Evolutionary conservation across 2,113 vertebrate genomes (phyloP).

Genomic region (Amazona guildingii): DNA sequence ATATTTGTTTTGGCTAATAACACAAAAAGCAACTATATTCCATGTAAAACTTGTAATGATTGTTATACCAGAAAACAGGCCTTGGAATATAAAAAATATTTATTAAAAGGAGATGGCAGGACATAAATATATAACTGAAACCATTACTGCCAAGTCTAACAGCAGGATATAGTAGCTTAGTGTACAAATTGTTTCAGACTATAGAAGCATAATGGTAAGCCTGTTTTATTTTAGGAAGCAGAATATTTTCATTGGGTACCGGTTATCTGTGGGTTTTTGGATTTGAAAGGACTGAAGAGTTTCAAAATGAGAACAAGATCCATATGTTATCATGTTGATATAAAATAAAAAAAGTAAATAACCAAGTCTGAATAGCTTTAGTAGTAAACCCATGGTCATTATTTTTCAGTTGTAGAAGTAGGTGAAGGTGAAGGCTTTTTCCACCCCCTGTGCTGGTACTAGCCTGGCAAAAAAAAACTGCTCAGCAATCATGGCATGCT

Average conservation of each 20-base stretch:
- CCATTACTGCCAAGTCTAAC: constrained; percentile 57
- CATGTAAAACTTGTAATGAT: constrained; percentile 48
- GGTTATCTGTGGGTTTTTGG: constrained; percentile 8
- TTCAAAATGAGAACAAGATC: not conserved
- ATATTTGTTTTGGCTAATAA: constrained; percentile 50
- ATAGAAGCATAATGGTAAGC: not conserved
- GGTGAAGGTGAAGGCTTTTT: not conserved
- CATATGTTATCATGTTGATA: not conserved
- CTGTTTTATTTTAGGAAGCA: constrained; percentile 12
- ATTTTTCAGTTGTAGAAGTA: not conserved
- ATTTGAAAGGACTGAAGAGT: not conserved
- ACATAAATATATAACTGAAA: constrained; percentile 41
- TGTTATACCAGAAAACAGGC: constrained; percentile 48
- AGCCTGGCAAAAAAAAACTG: not conserved
- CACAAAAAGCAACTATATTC: not conserved
- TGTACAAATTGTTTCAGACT: constrained; percentile 50
- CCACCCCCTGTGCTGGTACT: accelerated
- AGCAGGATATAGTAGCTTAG: constrained; percentile 23
- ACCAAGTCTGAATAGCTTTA: not conserved
- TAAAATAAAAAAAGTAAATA: not conserved
- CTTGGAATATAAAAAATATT: constrained; percentile 43
- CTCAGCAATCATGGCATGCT: accelerated
- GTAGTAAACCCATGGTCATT: accelerated
- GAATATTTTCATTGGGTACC: constrained; percentile 20
- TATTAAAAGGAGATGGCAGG: constrained; percentile 58